Evolutionary conservation across 2,113 vertebrate species (phyloP), one percentile per base, ranked within the genome.

Genomic region (Lethenteron reissneri): DNA sequence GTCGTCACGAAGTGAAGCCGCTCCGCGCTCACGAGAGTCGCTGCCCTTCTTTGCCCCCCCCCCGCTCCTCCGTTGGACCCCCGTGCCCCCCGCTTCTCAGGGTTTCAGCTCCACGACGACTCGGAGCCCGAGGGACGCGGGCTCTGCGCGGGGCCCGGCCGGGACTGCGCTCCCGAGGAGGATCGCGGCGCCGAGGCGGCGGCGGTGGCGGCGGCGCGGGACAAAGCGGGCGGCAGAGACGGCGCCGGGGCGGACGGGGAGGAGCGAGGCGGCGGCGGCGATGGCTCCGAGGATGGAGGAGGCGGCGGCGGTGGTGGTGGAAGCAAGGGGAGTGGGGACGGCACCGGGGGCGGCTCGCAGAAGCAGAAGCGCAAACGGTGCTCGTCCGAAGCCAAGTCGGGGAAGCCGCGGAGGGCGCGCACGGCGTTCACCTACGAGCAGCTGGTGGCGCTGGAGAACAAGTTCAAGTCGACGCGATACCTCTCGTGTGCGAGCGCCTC

Each of bases 361-460:
- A 64, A 73, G 57, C 72, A 73, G 57, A 92, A 95, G 79, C 82
- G 90, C 75, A 95, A 92, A 79, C 84, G 90, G 71, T 83, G 88
- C 1, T 88, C 89, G 73, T 88, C 89, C 1, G 90, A 94, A 78
- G 85, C 89, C 69, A 92, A 95, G 80, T 90, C 89, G 0, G 89
- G 90, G 3, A 94, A 92, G 78, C 90, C 89, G 60, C 82, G 89
- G 41, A 81, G 89, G 58, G 89, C 90, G 60, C 88, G 90, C 81
- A 94, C 90, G 71, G 90, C 90, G 73, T 94, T 94, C 82, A 94
- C 90, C 58, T 94, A 94, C 74, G 90, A 94, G 81, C 90, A 94
- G 84, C 83, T 94, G 75, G 90, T 92, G 79, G 88, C 89, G 2
- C 83, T 94, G 76, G 90, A 94, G 79, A 94, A 92, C 83, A 94